Evolutionary conservation across 2,797 vertebrate species (phyloP).

Genomic region (Pipistrellus kuhlii): DNA sequence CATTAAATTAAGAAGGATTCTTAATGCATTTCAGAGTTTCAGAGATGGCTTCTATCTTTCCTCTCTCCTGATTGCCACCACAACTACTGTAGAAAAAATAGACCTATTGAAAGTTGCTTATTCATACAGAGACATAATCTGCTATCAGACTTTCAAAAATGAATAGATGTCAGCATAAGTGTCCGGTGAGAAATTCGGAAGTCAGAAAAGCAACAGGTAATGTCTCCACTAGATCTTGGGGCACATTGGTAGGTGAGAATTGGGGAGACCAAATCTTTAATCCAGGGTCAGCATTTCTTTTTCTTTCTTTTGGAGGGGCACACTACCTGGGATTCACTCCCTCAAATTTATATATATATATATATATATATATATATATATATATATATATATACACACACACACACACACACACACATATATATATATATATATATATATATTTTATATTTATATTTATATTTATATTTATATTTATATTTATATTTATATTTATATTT

Average conservation of each 20-base stretch:
- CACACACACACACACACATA: too few relatives aligned
- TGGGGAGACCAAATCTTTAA: not conserved
- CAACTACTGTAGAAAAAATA: not conserved
- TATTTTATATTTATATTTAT: too few relatives aligned
- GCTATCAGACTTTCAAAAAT: not conserved
- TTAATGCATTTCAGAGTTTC: constrained; percentile 68
- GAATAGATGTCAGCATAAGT: not conserved
- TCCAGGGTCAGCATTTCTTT: not conserved
- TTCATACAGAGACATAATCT: not conserved
- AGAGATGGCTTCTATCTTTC: not conserved
- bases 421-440: too few relatives aligned
- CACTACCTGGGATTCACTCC: not conserved
- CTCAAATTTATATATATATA: not conserved
- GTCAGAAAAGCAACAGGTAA: not conserved
- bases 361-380: not conserved
- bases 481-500: too few relatives aligned
- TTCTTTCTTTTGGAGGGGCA: not conserved
- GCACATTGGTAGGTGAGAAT: not conserved
- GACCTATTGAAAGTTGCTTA: not conserved
- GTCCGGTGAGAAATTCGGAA: not conserved
- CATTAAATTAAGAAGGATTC: constrained; percentile 58
- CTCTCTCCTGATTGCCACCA: not conserved
- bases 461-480: too few relatives aligned
- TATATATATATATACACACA: too few relatives aligned
- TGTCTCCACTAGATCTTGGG: not conserved